Percentiles rank a stretch among this genome's conserved stretches.
Evolutionary conservation across 2,797 vertebrate genomes (phyloP).

Genomic region (Betta splendens): DNA sequence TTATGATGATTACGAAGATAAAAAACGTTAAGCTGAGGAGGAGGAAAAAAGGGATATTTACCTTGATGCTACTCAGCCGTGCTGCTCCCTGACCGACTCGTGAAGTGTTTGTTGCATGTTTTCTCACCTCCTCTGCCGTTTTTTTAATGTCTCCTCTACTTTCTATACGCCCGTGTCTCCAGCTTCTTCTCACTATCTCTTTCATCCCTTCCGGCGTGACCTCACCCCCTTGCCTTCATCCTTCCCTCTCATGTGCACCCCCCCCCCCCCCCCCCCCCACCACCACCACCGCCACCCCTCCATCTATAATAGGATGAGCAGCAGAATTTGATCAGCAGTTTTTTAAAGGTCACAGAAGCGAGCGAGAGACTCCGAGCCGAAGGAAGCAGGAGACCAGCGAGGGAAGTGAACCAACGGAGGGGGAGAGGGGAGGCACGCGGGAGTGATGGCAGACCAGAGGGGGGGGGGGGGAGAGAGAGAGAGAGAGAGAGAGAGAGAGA

Average conservation of each 20-base stretch:
- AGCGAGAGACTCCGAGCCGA: slow-evolving; percentile 61
- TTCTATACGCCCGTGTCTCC: slow-evolving; percentile 23
- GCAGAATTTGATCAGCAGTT: slow-evolving; percentile 77
- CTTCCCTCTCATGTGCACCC: no score
- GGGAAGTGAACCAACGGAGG: slow-evolving; percentile 23
- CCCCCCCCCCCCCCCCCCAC: no score
- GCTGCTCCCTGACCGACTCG: slow-evolving; percentile 51
- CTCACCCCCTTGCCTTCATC: slow-evolving; percentile 22
- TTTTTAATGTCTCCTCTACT: slow-evolving; percentile 14
- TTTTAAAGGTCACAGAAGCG: slow-evolving; percentile 72
- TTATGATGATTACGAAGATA: slow-evolving; percentile 45
- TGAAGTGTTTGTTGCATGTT: slow-evolving; percentile 36
- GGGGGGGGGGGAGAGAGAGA: slow-evolving; percentile 5
- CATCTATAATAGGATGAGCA: slow-evolving; percentile 66
- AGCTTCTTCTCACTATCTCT: slow-evolving; percentile 21
- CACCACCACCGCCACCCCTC: no score
- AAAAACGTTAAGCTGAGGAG: slow-evolving; percentile 23
- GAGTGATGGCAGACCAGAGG: slow-evolving; percentile 23
- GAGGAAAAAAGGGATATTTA: slow-evolving; percentile 21
- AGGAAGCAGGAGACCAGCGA: slow-evolving; percentile 35
- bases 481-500: slow-evolving; percentile 19
- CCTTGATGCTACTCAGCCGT: slow-evolving; percentile 23
- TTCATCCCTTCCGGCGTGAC: slow-evolving; percentile 35
- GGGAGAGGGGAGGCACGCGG: slow-evolving; percentile 29
- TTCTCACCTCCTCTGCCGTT: slow-evolving; percentile 34